Base-by-base conservation (phyloP, 35 echinoderm and acorn worm species). In the Apostichopus parvimensis region DNA sequence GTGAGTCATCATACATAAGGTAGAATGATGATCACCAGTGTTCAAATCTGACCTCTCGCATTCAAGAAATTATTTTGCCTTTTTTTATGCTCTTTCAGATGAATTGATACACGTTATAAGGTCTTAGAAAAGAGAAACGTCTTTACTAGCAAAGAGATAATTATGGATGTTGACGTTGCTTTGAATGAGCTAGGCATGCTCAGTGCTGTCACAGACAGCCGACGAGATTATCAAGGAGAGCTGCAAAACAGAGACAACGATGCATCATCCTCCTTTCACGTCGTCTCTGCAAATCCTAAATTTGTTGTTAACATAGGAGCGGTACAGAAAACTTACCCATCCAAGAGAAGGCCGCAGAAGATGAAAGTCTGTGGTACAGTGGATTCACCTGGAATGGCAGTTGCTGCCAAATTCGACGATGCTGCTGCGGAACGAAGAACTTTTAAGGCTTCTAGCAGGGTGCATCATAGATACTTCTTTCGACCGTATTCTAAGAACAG, bases 101-200 rank as follows among this genome's bases (percentile, higher is more conserved):
- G 17, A 20, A 75, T 22, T 18, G n/a, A n/a, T 75, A 7, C 2
- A 4, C 71, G 5, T 24, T 7, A 75, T 18, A 6, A 18, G 20
- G 7, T 22, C 18, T 68, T 11, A 68, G 64, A 45, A 45, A 45
- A 45, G 64, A 14, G 64, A 68, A 14, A 68, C 0, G 11, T 11
- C 64, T 68, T 68, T 11, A 18, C 64, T 3, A 18, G 11, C 11
- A 68, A 4, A 18, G n/a, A 21, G 17, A 75, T 20, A 22, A 75
- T 13, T 75, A 98, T 98, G 96, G 94, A 98, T 76, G 87, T 98
- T 7, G 94, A 98, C 91, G 34, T 77, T 90, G 96, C 96, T 55
- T 73, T 98, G 25, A 91, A 93, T 82, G 96, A 98, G 90, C 85
- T 98, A 77, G 96, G 96, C 24, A 98, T 98, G 96, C 94, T 98